phyloP scores from a whole-genome alignment of 1,140 invertebrate genomes.

The Drosophila simulans region DNA sequence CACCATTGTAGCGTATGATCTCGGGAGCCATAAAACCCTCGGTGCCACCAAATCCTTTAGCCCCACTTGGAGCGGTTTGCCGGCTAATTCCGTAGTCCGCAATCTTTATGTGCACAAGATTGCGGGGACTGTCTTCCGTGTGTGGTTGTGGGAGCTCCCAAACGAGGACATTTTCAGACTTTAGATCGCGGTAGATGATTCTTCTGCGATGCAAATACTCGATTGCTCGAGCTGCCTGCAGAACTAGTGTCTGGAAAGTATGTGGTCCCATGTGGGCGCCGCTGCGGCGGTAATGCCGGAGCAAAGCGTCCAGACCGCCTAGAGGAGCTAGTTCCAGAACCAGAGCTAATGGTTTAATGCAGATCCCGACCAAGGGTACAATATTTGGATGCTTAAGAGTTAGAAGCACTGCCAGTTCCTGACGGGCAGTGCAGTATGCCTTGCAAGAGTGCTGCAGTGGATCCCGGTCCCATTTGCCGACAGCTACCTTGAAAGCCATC shows the following conservation, averaged over 20 bases:
- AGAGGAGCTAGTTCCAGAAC: conserved; percentile 95
- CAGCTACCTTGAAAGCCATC: conserved; percentile 87
- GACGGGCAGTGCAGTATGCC: conserved; percentile 97
- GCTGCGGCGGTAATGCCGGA: conserved; percentile 93
- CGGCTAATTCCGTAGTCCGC: conserved; percentile 98
- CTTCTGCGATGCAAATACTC: conserved; percentile 97
- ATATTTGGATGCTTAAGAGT: conserved; percentile 95
- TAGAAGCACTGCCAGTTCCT: conserved; percentile 96
- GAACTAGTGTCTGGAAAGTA: conserved; percentile 92
- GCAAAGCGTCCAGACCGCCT: conserved; percentile 93
- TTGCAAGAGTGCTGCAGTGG: conserved; percentile 96
- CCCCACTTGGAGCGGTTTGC: conserved; percentile 93
- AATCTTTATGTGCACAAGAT: conserved; percentile 94
- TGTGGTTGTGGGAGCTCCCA: conserved; percentile 93
- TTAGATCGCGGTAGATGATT: conserved; percentile 98
- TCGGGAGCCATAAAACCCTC: conserved; percentile 99
- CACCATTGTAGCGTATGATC: conserved; percentile 98
- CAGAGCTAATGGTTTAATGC: conserved; percentile 94
- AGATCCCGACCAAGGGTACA: conserved; percentile 95
- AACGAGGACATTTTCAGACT: conserved; percentile 99
- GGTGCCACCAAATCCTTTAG: conserved; percentile 98
- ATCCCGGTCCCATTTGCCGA: conserved; percentile 96
- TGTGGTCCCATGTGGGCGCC: conserved; percentile 92
- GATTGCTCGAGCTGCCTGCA: conserved; percentile 96
- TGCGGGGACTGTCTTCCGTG: conserved; percentile 86